phyloP scores from a whole-genome alignment of 2,113 vertebrate genomes.

The Alectura lathami region DNA sequence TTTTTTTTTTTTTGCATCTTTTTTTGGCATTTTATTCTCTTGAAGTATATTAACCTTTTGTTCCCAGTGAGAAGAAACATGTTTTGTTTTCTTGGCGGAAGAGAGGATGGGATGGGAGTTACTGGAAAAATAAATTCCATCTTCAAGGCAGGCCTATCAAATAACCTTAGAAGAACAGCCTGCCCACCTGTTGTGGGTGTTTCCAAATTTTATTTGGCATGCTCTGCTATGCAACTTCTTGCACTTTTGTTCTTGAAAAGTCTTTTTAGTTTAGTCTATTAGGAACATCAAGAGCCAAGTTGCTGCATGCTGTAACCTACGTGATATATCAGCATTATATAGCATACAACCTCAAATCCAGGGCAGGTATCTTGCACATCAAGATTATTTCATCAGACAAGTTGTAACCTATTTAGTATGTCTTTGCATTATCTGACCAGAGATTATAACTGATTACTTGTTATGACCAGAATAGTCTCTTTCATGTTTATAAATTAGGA shows the following conservation, averaged over 20 bases:
- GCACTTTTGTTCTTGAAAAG: not conserved
- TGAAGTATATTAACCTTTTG: constrained; percentile 60
- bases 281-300: not conserved
- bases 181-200: constrained; percentile 18
- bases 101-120: constrained; percentile 17
- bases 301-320: not conserved
- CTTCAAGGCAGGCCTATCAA: constrained; percentile 27
- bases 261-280: not conserved
- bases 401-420: not conserved
- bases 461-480: not conserved
- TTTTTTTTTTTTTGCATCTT: constrained; percentile 4
- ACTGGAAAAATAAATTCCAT: constrained; percentile 66
- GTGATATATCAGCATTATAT: not conserved
- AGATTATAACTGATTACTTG: not conserved
- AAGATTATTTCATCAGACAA: not conserved
- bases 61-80: constrained; percentile 23
- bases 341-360: not conserved
- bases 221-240: not conserved
- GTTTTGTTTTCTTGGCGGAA: not conserved
- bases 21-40: not conserved
- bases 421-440: not conserved
- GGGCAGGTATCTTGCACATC: not conserved
- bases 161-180: not conserved
- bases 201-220: constrained; percentile 38
- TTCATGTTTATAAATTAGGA: not conserved